A percentile compares a stretch with the other conserved stretches of the same genome.
phyloP scores from a whole-genome alignment of 2,113 vertebrate genomes.

The Mesocricetus auratus region DNA sequence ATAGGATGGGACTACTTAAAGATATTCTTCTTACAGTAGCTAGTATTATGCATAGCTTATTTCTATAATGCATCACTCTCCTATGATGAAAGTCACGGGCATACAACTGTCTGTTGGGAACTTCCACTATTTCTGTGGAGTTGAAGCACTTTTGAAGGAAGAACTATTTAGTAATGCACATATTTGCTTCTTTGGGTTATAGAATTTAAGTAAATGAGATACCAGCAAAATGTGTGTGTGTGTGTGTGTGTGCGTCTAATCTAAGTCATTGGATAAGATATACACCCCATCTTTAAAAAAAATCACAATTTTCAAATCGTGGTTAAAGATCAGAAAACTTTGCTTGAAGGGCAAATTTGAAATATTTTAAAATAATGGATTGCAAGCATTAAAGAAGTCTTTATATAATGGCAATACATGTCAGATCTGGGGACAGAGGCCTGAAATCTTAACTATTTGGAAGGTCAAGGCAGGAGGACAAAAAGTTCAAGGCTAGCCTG shows the following conservation, averaged over 20 bases:
- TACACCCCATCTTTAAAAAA: background rate
- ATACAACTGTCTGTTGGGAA: background rate
- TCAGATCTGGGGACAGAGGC: background rate
- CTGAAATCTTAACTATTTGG: background rate
- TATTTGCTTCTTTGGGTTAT: background rate
- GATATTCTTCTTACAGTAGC: background rate
- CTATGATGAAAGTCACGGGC: background rate
- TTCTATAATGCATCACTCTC: background rate
- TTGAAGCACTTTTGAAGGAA: background rate
- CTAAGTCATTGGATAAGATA: background rate
- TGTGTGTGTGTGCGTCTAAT: too few species aligned
- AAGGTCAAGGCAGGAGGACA: background rate
- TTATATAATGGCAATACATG: background rate
- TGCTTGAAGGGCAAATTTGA: background rate
- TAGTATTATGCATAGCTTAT: background rate
- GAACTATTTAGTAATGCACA: background rate
- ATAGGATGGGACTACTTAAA: background rate
- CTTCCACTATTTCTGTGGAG: background rate
- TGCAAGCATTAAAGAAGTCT: background rate
- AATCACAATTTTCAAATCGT: background rate
- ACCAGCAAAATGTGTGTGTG: too few species aligned
- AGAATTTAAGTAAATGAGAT: slow-evolving; percentile 31
- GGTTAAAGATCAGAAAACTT: background rate
- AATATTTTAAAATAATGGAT: background rate
- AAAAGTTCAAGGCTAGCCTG: background rate